Evolutionary conservation across 2,888 invertebrate species (phyloP).

Genomic region (Choristoneura rosaceana): DNA sequence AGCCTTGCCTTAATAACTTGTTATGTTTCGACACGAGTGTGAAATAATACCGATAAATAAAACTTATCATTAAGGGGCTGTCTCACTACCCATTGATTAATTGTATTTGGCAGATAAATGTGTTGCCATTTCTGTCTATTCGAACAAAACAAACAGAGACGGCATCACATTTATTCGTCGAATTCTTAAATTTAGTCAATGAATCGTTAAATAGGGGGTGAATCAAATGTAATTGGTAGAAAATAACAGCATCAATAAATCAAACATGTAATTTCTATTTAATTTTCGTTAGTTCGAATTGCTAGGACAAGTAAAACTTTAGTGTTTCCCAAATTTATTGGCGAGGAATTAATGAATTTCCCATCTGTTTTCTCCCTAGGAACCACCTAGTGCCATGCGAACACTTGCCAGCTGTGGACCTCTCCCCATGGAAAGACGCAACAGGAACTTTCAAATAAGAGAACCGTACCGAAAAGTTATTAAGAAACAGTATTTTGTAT

Average conservation of each 20-base stretch:
- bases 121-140: no score
- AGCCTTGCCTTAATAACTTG: no score
- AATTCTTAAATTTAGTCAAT: no score
- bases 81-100: no score
- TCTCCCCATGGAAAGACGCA: conserved; percentile 83
- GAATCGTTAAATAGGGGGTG: no score
- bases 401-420: conserved; percentile 75
- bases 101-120: no score
- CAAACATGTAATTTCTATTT: neutral
- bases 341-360: neutral
- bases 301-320: neutral
- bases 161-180: no score
- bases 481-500: conserved; percentile 2
- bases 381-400: conserved; percentile 84
- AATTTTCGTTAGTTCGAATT: neutral
- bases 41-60: no score
- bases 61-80: no score
- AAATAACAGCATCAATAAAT: neutral
- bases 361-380: conserved; percentile 60
- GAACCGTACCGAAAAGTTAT: neutral
- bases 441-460: conserved; percentile 26
- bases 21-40: no score
- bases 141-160: no score
- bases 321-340: neutral
- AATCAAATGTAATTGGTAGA: no score